Base-by-base conservation (phyloP, 2,113 vertebrate genomes). In the Patagioenas fasciata region DNA sequence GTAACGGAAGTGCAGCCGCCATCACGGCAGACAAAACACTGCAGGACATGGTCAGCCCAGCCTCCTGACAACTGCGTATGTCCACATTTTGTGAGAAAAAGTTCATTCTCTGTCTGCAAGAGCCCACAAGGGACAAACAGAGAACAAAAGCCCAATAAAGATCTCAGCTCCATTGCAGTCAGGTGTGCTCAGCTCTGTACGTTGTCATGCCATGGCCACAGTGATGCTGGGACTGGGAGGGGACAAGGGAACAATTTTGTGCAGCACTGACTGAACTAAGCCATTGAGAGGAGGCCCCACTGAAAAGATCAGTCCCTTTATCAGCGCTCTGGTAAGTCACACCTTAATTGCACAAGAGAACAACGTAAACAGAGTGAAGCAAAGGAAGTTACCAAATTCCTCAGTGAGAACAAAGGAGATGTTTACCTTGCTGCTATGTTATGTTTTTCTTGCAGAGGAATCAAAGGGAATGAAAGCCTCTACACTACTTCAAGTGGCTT, bases 391-490 rank as follows among this genome's bases (percentile, higher is more conserved):
- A 84, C 56, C 42, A 4, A 78, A 60, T 29, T 56, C 72, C 54
- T 78, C 48, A 38, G 64, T 31, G 32, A 81, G 32, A 87, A 53
- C 20, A 67, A 81, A 10, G 31, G 36, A 77, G 16, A 38, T 50
- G 57, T 83, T 53, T 38, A 34, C 15, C 25, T 86, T 69, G 38
- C 50, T 87, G 62, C 44, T 25, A 24, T 42, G 36, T 82, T 57
- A 23, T 8, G 54, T 64, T 65, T 73, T 26, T 47, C 32, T 72
- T 81, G 26, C 20, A 81, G 65, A 75, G 29, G 71, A 91, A 84
- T 34, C 60, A 60, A 80, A 88, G 32, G 56, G 47, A 90, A 62
- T 77, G 20, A 84, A 88, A 88, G 44, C 20, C 36, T 66, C 80
- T 72, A n/a, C 13, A 19, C 15, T 56, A 42, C 64, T 92, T 89